Conservation (phyloP, 2,797 vertebrate genomes). For the Falco berigora region DNA sequence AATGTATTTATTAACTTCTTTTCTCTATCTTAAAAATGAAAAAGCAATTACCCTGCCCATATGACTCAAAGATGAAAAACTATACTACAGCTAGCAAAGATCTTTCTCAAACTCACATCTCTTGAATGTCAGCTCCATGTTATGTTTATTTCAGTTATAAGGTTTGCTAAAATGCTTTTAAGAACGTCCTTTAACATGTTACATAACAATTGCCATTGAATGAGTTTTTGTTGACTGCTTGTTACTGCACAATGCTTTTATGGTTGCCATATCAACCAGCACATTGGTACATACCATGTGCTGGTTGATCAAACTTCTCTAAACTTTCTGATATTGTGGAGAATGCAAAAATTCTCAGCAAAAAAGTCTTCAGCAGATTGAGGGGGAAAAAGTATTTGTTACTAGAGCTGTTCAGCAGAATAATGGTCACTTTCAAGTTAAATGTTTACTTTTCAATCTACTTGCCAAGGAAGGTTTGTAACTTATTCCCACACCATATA, state of each 20-base stretch:
- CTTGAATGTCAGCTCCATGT: not conserved
- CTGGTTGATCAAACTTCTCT: not conserved
- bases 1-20: not conserved
- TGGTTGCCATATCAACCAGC: not conserved
- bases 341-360: not conserved
- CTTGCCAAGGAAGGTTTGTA: not conserved
- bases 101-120: not conserved
- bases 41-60: not conserved
- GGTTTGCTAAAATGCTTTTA: not conserved
- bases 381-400: not conserved
- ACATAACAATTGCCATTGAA: not conserved
- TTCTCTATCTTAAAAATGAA: not conserved
- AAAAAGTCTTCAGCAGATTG: not conserved
- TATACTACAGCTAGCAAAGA: not conserved
- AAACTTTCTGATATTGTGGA: not conserved
- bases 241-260: not conserved
- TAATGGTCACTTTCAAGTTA: not conserved
- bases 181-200: not conserved
- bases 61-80: not conserved
- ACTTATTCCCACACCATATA: rapidly evolving
- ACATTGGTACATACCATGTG: not conserved
- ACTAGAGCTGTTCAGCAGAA: not conserved
- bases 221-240: not conserved
- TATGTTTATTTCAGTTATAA: not conserved
- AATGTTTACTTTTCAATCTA: not conserved